Evolutionary conservation across 2,888 invertebrate genomes (phyloP), one percentile per base, ranked within the genome.

Genomic region (Tachystola acroxantha): DNA sequence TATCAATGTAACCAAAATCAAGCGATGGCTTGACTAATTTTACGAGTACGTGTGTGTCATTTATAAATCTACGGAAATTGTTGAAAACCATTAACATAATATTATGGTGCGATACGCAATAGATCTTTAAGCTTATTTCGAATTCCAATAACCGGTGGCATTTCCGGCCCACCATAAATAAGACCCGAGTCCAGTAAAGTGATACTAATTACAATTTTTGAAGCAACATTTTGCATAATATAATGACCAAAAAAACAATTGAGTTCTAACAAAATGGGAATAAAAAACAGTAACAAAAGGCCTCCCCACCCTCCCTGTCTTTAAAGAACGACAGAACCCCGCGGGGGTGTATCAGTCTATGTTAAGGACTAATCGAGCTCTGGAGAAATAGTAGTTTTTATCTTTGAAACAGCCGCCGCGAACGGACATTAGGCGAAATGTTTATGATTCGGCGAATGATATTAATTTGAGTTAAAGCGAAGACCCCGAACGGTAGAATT

Each of bases 191-290:
- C 36, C 31, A 40, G 47, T 31, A 10, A 42, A 53, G 56, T 57
- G 58, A 51, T 47, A 49, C 42, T 64, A 63, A 65, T 57, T 55
- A 59, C 48, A 45, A 51, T 57, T 57, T 57, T 46, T 45, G 42
- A 57, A 16, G n/a, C 4, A 24, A 46, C 52, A 52, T 64, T 75
- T 69, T 59, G 65, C 67, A 64, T 68, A 70, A 67, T n/a, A 57
- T 45, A 50, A 54, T 62, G 46, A 53, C 44, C 45, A 61, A 67
- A 66, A 69, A 62, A 51, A 45, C 36, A 36, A 39, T 39, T 33
- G 43, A 35, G 16, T 37, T 27, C 30, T 39, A 52, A 57, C 54
- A 57, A 56, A 48, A n/a, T n/a, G n/a, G n/a, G n/a, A n/a, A n/a
- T n/a, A n/a, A n/a, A n/a, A n/a, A n/a, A n/a, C n/a, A n/a, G n/a